These are phyloP conservation scores for Hydrozoanthus tunicans DNA, from an alignment of 64 coral and sea anemone genomes.

Conservation along the genomic window DNA sequence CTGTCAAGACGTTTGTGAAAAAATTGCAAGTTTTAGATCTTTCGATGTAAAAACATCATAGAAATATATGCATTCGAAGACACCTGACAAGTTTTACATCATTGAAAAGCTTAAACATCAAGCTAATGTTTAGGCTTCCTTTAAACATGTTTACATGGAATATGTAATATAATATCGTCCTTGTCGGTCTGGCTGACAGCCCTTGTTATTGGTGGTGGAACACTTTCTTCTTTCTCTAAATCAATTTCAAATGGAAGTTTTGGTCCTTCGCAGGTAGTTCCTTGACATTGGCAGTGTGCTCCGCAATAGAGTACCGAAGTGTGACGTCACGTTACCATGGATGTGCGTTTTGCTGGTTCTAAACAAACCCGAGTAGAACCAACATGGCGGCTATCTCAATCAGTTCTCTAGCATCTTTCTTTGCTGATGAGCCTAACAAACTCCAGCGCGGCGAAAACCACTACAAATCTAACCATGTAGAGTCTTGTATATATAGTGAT, in stretches of 20 bases:
- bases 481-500: slow-evolving; percentile 43
- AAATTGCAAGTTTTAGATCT: too few relatives aligned
- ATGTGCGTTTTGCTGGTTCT: slow-evolving; percentile 5
- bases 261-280: not conserved
- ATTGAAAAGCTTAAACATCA: too few relatives aligned
- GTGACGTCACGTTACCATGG: slow-evolving; percentile 44
- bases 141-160: too few relatives aligned
- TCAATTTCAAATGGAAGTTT: not conserved
- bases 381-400: slow-evolving; percentile 33
- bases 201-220: not conserved
- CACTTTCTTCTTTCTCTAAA: not conserved
- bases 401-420: slow-evolving; percentile 36
- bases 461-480: slow-evolving; percentile 53
- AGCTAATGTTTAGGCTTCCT: too few relatives aligned
- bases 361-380: slow-evolving; percentile 9
- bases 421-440: slow-evolving; percentile 48
- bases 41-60: too few relatives aligned
- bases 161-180: not conserved
- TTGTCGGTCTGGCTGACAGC: not conserved
- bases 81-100: too few relatives aligned
- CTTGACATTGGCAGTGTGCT: not conserved
- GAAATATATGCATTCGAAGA: too few relatives aligned
- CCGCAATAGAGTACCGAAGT: slow-evolving; percentile 47
- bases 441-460: slow-evolving; percentile 54
- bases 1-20: too few relatives aligned